Percentiles rank a stretch among this genome's conserved stretches.
phyloP scores from a whole-genome alignment of 2,888 invertebrate genomes.

The Empis livida region DNA sequence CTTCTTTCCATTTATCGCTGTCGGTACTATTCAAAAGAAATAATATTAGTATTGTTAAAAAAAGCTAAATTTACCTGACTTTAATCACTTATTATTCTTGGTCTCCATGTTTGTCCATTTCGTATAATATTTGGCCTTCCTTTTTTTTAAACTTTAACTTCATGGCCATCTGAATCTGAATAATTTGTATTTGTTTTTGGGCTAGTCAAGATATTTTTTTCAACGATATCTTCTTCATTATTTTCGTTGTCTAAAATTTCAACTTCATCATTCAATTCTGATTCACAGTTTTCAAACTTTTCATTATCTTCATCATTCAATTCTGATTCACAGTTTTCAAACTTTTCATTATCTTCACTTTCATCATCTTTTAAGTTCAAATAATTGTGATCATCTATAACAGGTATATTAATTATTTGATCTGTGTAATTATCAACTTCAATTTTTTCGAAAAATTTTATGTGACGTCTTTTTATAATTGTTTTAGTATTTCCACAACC shows the following conservation, averaged over 20 bases:
- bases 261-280: background rate
- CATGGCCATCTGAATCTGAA: too few species aligned
- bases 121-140: background rate
- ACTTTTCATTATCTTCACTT: too few species aligned
- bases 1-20: background rate
- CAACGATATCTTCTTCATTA: background rate
- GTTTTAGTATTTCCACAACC: too few species aligned
- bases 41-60: background rate
- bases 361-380: too few species aligned
- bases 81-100: background rate
- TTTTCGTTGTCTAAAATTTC: background rate
- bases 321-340: too few species aligned
- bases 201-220: background rate
- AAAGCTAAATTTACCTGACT: background rate
- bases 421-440: background rate
- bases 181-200: too few species aligned
- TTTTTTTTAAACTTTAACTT: background rate
- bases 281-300: too few species aligned
- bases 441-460: conserved; percentile 1
- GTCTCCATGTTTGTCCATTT: background rate
- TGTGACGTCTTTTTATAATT: background rate
- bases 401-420: too few species aligned
- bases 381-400: too few species aligned
- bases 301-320: too few species aligned
- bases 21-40: background rate